These are phyloP conservation scores for Pheosia gnoma DNA, from an alignment of 2,888 invertebrate genomes.

Conservation along the genomic window DNA sequence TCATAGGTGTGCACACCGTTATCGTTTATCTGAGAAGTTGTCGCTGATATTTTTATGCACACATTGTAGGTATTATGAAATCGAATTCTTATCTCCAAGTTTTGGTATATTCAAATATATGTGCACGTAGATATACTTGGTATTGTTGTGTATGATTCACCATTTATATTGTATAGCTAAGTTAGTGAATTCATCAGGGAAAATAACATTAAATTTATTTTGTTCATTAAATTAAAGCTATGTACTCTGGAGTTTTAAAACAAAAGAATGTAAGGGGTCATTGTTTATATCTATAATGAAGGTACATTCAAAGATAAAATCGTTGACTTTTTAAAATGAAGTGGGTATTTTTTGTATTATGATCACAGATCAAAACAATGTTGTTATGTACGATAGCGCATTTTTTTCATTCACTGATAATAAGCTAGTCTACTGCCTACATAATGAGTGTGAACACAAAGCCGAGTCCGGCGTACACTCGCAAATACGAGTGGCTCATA, in stretches of 20 bases:
- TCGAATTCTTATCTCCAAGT: not conserved
- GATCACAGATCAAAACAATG: not conserved
- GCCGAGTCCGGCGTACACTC: not conserved
- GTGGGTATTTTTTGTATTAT: too few species aligned
- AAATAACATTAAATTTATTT: too few species aligned
- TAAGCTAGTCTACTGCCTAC: constrained; percentile 15
- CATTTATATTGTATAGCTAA: not conserved
- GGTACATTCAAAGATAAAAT: too few species aligned
- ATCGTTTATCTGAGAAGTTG: constrained; percentile 10
- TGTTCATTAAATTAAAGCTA: too few species aligned
- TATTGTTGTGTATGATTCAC: not conserved
- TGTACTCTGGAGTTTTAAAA: too few species aligned
- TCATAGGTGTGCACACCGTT: constrained; percentile 11
- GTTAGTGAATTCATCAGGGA: not conserved
- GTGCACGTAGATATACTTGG: not conserved
- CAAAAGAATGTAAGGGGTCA: too few species aligned
- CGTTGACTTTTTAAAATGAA: too few species aligned
- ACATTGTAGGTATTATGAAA: constrained; percentile 3
- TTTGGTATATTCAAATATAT: not conserved
- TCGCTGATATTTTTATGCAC: constrained; percentile 21
- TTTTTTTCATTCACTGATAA: constrained; percentile 20
- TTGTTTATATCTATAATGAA: too few species aligned
- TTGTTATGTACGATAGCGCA: constrained; percentile 12
- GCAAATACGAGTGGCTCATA: constrained; percentile 9
- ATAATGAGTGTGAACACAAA: constrained; percentile 21